Evolutionary conservation across 1,140 invertebrate genomes (phyloP).

Genomic region (Macrobrachium nipponense): DNA sequence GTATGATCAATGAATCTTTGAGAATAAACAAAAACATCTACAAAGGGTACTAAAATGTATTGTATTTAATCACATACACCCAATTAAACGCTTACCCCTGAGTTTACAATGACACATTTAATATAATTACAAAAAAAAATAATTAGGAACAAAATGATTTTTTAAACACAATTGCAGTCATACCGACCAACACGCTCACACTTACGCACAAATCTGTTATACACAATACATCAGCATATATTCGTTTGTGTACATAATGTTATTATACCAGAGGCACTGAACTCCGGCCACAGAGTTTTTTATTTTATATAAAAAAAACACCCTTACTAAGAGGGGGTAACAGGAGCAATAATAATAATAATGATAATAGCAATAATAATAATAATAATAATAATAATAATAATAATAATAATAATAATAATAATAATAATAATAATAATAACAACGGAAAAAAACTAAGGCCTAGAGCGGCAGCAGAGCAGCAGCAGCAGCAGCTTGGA

Average conservation of each 20-base stretch:
- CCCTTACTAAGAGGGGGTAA: too few species aligned
- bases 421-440: constrained; percentile 4
- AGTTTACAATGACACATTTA: background rate
- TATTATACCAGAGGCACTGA: too few species aligned
- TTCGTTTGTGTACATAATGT: background rate
- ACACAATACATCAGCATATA: background rate
- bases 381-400: constrained; percentile 2
- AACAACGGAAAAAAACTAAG: constrained; percentile 2
- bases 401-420: constrained; percentile 5
- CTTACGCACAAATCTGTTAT: background rate
- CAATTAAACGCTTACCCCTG: background rate
- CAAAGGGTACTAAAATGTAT: background rate
- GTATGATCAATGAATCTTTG: too few species aligned
- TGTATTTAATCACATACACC: too few species aligned
- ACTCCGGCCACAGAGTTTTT: too few species aligned
- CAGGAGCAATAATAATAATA: constrained; percentile 15
- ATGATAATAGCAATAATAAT: background rate
- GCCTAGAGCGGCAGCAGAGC: background rate
- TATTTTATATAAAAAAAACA: too few species aligned
- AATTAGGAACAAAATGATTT: background rate
- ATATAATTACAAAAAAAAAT: background rate
- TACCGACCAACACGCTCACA: constrained; percentile 7
- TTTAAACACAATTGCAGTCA: constrained; percentile 5
- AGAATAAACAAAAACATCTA: too few species aligned
- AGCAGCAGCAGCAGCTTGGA: background rate